Conservation (phyloP, 2,113 vertebrate species). For the Tinamus guttatus region DNA sequence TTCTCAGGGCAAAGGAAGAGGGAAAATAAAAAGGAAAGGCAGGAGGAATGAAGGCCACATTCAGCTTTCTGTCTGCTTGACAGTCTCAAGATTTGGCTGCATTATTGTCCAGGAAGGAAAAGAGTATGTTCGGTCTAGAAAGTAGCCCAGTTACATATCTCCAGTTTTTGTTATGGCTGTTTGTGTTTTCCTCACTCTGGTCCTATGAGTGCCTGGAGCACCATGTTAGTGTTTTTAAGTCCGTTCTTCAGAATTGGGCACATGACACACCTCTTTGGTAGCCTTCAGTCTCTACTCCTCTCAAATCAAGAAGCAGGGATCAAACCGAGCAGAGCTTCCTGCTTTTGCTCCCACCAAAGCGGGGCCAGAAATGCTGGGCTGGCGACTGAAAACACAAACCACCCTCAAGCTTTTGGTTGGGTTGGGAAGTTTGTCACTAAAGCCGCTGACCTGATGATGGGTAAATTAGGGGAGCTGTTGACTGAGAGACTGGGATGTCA, state of each 20-base stretch:
- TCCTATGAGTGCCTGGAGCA: slow-evolving; percentile 73
- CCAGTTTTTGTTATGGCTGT: slow-evolving; percentile 82
- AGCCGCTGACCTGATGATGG: not conserved
- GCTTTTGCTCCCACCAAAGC: not conserved
- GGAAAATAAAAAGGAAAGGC: slow-evolving; percentile 71
- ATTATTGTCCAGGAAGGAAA: slow-evolving; percentile 79
- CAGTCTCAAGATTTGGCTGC: slow-evolving; percentile 82
- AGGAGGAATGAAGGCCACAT: slow-evolving; percentile 79
- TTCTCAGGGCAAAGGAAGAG: slow-evolving; percentile 58
- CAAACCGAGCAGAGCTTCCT: not conserved
- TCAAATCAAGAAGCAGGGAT: slow-evolving; percentile 61
- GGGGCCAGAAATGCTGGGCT: not conserved
- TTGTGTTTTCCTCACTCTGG: slow-evolving; percentile 76
- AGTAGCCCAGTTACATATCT: slow-evolving; percentile 84
- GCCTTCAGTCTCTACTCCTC: slow-evolving; percentile 61
- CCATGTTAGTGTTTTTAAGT: slow-evolving; percentile 57
- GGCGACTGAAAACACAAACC: not conserved
- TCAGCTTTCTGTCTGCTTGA: slow-evolving; percentile 80
- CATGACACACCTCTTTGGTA: slow-evolving; percentile 62
- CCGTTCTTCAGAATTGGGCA: slow-evolving; percentile 62
- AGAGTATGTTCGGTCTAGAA: slow-evolving; percentile 75
- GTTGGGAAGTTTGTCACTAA: not conserved
- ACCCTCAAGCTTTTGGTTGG: not conserved
- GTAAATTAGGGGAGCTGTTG: not conserved
- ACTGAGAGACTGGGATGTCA: slow-evolving; percentile 45